Base-by-base conservation (phyloP, 2,113 vertebrate genomes). In the Synchiropus splendidus region DNA sequence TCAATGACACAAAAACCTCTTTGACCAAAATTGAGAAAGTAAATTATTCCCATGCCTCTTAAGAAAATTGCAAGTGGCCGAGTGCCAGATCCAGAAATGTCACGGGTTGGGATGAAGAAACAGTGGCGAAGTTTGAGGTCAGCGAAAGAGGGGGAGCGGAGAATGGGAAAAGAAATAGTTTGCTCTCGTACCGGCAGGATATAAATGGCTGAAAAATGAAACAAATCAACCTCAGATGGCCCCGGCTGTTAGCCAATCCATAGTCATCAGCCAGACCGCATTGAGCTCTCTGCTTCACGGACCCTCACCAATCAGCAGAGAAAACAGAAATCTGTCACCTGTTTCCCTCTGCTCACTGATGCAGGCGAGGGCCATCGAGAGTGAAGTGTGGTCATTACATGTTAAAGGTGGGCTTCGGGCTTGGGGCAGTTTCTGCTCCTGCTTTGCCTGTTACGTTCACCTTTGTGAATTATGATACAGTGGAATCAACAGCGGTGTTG, bases 211-310 rank as follows among this genome's bases (percentile, higher is more conserved):
- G 56, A 57, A 56, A 75, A 76, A 82, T 82, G 66, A 78, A 84
- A 80, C 77, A 82, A 83, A 84, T 85, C 78, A 83, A 74, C 64
- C 75, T 59, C 64, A 64, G 74, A 75, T 77, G 67, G 71, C 54
- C 64, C 31, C 12, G 8, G 57, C 57, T 48, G 54, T 72, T 69
- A 65, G 61, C 65, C 67, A 69, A 81, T 83, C 79, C 69, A 82
- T 80, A 78, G 76, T 76, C 76, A 87, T 87, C 80, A 85, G 73
- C 57, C 67, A 50, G 58, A 70, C 74, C 60, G 67, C 67, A 80
- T 72, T 72, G 72, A 81, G 70, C 72, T 76, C 74, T 65, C 67
- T 21, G 71, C 76, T 76, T 77, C 71, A 79, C 51, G 62, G 67
- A 70, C 52, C 63, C 59, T 70, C 62, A 70, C 74, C 73, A 79